phyloP scores from a whole-genome alignment of 2,888 invertebrate species.

The Taphrorychus bicolor region DNA sequence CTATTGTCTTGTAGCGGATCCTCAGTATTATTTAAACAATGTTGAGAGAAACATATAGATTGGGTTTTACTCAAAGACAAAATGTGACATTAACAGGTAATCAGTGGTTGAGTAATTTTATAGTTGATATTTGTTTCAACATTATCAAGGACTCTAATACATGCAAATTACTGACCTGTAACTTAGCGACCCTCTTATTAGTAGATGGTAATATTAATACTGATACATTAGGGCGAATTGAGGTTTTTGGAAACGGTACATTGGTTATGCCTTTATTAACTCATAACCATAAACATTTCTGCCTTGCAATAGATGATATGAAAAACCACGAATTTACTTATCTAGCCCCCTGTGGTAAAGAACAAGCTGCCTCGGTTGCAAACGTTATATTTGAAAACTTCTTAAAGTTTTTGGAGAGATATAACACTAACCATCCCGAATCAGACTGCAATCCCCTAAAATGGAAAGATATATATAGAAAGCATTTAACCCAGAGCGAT shows the following conservation, averaged over 20 bases:
- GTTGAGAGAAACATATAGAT: neutral
- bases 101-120: constrained; percentile 9
- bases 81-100: neutral
- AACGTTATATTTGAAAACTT: neutral
- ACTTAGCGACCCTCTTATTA: neutral
- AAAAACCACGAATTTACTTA: neutral
- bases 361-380: neutral
- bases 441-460: too few species aligned
- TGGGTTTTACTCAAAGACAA: neutral
- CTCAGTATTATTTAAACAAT: neutral
- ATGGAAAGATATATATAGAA: neutral
- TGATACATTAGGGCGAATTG: neutral
- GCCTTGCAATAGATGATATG: neutral
- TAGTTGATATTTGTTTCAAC: constrained; percentile 1
- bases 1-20: neutral
- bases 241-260: neutral
- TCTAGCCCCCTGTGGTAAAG: neutral
- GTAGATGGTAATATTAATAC: neutral
- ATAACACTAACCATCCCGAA: too few species aligned
- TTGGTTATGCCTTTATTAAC: neutral
- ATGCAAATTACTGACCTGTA: neutral
- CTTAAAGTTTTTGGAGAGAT: neutral
- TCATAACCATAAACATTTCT: neutral
- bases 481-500: neutral
- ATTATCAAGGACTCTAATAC: neutral